Base-by-base conservation (phyloP, 2,888 invertebrate genomes). In the Meghimatium bilineatum region DNA sequence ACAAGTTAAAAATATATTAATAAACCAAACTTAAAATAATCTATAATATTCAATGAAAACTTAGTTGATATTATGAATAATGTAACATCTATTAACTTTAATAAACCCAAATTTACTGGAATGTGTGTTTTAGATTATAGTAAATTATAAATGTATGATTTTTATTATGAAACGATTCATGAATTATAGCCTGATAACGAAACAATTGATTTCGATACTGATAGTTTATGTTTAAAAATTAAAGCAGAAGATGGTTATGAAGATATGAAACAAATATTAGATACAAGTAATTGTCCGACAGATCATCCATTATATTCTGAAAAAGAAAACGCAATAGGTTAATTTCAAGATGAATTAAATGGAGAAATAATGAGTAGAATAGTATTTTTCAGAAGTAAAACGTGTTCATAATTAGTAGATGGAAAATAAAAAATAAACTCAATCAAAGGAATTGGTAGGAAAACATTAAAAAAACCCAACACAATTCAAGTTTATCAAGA, bases 21-120 rank as follows among this genome's bases (percentile, higher is more conserved):
- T 80, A 80, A 71, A 60, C 80, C 71, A 20, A 36, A 52, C 36
- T 80, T 80, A 36, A 69, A 71, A 71, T 71, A 71, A n/a, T 38
- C 84, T 32, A 80, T 82, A 56, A 84, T 83, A 60, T 86, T 84
- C 82, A 85, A 86, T 85, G 83, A 84, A 76, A 81, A 86, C 66
- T 66, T 85, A 84, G 71, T 75, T 67, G 87, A 77, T 56, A 44
- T 84, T 34, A 36, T 82, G 38, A 82, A 75, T 63, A 82, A 75
- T 82, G 26, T 75, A 66, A 66, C 75, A 63, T 75, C 63, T 49
- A 26, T 75, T 66, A 75, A 82, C 49, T 85, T 85, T 77, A 60
- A 85, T 83, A 85, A 83, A 85, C 85, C 85, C 36, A 81, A 83
- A 52, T 85, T 72, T 81, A 63, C 83, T 63, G 83, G 83, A 49